Conservation (phyloP, 2,113 vertebrate species). For the Pedionomus torquatus region DNA sequence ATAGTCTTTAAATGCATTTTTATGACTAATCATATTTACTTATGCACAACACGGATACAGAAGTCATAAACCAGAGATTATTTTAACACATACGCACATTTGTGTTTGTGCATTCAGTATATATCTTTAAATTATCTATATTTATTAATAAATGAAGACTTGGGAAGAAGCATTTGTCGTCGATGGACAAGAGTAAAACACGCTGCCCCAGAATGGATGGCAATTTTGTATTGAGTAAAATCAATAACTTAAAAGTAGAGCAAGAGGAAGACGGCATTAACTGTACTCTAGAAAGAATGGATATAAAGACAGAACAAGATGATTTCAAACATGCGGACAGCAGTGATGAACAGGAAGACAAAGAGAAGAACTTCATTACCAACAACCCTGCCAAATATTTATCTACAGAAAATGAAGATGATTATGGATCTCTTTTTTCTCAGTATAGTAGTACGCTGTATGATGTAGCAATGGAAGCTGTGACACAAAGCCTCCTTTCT, state of each 20-base stretch:
- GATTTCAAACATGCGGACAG: slow-evolving; percentile 74
- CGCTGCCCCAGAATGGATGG: slow-evolving; percentile 29
- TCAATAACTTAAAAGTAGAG: slow-evolving; percentile 69
- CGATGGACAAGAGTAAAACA: slow-evolving; percentile 57
- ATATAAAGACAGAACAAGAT: slow-evolving; percentile 80
- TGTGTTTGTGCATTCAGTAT: slow-evolving; percentile 4
- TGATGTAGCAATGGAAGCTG: slow-evolving; percentile 96
- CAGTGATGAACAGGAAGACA: slow-evolving; percentile 79
- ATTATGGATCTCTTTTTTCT: slow-evolving; percentile 88
- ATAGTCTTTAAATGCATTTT: background rate
- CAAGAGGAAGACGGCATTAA: slow-evolving; percentile 56
- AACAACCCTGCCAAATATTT: slow-evolving; percentile 77
- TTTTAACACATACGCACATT: background rate
- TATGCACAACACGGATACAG: background rate
- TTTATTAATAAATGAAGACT: slow-evolving; percentile 27
- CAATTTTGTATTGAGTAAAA: slow-evolving; percentile 58
- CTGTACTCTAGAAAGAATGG: slow-evolving; percentile 58
- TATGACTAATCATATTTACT: background rate
- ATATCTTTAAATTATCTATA: slow-evolving; percentile 27
- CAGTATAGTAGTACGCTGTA: slow-evolving; percentile 94
- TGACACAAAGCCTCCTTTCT: slow-evolving; percentile 93
- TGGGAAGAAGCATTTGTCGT: slow-evolving; percentile 38
- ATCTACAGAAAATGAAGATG: slow-evolving; percentile 86
- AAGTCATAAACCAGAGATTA: background rate
- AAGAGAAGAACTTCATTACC: slow-evolving; percentile 72